Percentiles rank a stretch among this genome's conserved stretches.
phyloP scores from a whole-genome alignment of 2,888 invertebrate genomes.

The Chymomyza amoena region DNA sequence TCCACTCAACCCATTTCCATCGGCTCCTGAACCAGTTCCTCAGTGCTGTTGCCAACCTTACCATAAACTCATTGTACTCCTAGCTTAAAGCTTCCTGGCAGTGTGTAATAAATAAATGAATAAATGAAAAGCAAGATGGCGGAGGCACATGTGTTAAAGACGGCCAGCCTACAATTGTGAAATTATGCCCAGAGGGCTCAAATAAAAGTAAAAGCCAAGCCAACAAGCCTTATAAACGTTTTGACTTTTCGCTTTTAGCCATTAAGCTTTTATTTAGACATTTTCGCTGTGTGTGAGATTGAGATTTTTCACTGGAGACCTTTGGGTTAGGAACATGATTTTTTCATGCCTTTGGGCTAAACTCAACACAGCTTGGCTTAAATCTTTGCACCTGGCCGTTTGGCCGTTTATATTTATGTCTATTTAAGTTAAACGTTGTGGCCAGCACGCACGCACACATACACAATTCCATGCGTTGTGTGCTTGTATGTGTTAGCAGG shows the following conservation, averaged over 20 bases:
- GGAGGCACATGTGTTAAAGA: slow-evolving; percentile 55
- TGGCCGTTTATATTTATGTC: slow-evolving; percentile 49
- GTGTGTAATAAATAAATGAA: slow-evolving; percentile 12
- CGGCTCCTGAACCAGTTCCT: no score
- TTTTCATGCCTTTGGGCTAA: slow-evolving; percentile 44
- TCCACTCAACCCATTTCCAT: no score
- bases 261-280: slow-evolving; percentile 31
- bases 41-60: no score
- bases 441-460: background rate
- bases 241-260: slow-evolving; percentile 52
- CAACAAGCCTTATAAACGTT: slow-evolving; percentile 12
- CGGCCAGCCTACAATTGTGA: slow-evolving; percentile 66
- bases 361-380: slow-evolving; percentile 25
- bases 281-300: slow-evolving; percentile 1
- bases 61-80: background rate
- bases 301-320: slow-evolving; percentile 29
- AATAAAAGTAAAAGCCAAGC: slow-evolving; percentile 39
- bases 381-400: slow-evolving; percentile 30
- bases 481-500: background rate
- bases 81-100: background rate
- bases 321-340: slow-evolving; percentile 41
- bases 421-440: slow-evolving; percentile 56
- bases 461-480: background rate
- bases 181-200: slow-evolving; percentile 73
- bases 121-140: background rate